Evolutionary conservation across 2,797 vertebrate species (phyloP), one percentile per base, ranked within the genome.

Genomic region (Sparus aurata): DNA sequence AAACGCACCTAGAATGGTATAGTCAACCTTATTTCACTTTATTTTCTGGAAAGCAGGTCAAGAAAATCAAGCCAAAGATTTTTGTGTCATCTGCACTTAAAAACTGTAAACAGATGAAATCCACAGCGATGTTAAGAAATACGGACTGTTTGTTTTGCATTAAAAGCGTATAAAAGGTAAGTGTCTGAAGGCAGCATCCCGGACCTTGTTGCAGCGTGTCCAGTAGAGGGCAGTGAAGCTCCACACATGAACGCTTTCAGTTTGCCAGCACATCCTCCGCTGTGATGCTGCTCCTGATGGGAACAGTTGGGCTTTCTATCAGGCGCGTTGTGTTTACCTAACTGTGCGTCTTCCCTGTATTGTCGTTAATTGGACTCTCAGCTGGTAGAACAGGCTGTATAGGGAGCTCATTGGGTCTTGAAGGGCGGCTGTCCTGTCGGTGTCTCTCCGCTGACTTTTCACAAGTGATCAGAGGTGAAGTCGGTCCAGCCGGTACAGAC

Each of bases 191-290:
- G 61, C 64, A 41, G 20, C 61, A 4, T 17, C 3, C 0, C 3
- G 11, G 11, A 0, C 1, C 12, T 1, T 1, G 0, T 1, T 74
- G 73, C 18, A 74, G 66, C 76, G 7, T 46, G 12, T 64, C 82
- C 88, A 75, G 62, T 27, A 91, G 89, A 84, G 79, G 85, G 30
- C 73, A 63, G 3, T 81, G 18, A 11, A 73, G 84, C 73, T 83
- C 86, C 7, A 81, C 62, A 8, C 22, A 27, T 0, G 2, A 25
- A 2, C 12, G 20, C 2, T 1, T 4, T 17, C 54, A 45, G 43
- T 10, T 7, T 17, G 20, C 16, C 12, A 4, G 10, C 1, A 15
- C 15, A 22, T 17, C 12, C n/a, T 17, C 22, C 16, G 7, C 34
- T 22, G 63, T 52, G 58, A 60, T 53, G 59, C 61, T 16, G 50